phyloP scores from a whole-genome alignment of 2,888 invertebrate species.

The Drosophila ezoana region DNA sequence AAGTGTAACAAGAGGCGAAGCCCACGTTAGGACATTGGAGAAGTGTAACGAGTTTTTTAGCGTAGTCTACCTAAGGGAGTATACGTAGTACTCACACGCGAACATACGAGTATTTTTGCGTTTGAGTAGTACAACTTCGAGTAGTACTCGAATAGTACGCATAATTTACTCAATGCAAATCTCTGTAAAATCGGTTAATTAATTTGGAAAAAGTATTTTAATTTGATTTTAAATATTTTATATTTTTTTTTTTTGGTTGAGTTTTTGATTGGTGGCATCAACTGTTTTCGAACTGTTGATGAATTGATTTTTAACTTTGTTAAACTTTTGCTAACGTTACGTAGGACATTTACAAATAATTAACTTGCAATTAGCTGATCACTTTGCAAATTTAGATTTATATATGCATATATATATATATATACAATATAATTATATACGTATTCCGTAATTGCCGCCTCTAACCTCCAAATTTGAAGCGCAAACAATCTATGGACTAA shows the following conservation, averaged over 20 bases:
- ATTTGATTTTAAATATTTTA: constrained; percentile 22
- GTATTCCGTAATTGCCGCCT: constrained; percentile 42
- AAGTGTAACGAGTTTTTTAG: constrained; percentile 19
- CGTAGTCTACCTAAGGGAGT: background rate
- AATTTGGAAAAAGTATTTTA: constrained; percentile 22
- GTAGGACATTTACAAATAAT: constrained; percentile 69
- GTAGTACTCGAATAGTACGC: background rate
- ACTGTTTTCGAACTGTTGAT: constrained; percentile 45
- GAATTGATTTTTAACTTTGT: constrained; percentile 67
- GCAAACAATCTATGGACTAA: constrained; percentile 3
- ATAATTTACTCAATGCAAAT: constrained; percentile 11
- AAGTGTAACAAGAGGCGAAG: constrained; percentile 29
- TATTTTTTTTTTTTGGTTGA: constrained; percentile 11
- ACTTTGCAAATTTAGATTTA: constrained; percentile 49
- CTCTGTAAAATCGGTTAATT: constrained; percentile 24
- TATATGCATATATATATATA: constrained; percentile 24
- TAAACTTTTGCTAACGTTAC: constrained; percentile 77
- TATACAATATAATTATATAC: constrained; percentile 28
- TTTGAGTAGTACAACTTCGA: background rate
- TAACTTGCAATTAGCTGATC: constrained; percentile 63
- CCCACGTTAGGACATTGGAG: constrained; percentile 10
- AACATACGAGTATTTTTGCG: background rate
- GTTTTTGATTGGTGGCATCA: constrained; percentile 37
- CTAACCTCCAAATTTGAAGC: constrained; percentile 7
- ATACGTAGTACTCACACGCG: background rate